These are phyloP conservation scores for Nephrotoma appendiculata DNA, from an alignment of 2,888 invertebrate genomes.

Conservation along the genomic window DNA sequence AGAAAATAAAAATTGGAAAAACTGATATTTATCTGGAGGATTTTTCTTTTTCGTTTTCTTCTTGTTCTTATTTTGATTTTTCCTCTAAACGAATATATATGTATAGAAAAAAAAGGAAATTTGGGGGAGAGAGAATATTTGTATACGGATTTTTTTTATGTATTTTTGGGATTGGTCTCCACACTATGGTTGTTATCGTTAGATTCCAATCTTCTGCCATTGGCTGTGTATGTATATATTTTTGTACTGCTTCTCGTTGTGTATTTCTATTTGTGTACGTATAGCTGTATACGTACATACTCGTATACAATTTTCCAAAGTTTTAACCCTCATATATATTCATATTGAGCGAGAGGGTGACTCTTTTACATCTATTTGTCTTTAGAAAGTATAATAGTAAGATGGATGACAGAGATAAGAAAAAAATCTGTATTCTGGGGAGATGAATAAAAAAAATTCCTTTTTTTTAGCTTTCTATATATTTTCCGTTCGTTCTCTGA, in stretches of 20 bases:
- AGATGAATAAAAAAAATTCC: neutral
- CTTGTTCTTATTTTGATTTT: neutral
- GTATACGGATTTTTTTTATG: neutral
- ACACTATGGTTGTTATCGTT: slow-evolving; percentile 4
- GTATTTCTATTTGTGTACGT: neutral
- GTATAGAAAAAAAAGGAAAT: neutral
- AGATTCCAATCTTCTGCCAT: neutral
- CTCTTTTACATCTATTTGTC: neutral
- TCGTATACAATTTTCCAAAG: neutral
- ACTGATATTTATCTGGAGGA: neutral
- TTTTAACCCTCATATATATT: neutral
- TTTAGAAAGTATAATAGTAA: neutral
- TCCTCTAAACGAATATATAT: neutral
- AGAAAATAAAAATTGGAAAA: neutral
- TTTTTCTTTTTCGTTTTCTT: neutral
- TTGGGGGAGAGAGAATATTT: neutral
- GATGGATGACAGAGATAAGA: neutral
- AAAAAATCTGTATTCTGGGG: neutral
- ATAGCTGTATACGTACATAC: neutral
- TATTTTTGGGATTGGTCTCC: slow-evolving; percentile 1
- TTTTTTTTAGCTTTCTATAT: neutral
- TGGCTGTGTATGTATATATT: neutral
- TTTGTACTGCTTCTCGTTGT: neutral
- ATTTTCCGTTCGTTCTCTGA: neutral
- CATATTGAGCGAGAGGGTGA: neutral